A percentile compares a stretch with the other conserved stretches of the same genome.
phyloP scores from a whole-genome alignment of 1,140 invertebrate genomes.

The Drosophila takahashii region DNA sequence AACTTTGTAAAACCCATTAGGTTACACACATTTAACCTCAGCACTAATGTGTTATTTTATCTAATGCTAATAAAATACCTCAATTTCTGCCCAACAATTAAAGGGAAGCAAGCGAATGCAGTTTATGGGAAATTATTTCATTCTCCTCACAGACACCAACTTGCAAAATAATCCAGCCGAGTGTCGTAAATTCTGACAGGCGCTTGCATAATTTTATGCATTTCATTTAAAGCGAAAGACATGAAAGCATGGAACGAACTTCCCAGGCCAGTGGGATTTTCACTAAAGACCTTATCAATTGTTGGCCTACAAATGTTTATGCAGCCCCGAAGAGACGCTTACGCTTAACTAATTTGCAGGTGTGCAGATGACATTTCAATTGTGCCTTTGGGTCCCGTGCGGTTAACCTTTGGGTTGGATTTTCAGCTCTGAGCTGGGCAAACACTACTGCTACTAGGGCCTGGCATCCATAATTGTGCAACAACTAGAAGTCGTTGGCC shows the following conservation, averaged over 20 bases:
- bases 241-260: conserved; percentile 1
- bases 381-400: conserved; percentile 5
- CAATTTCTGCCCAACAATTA: conserved; percentile 1
- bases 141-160: not conserved
- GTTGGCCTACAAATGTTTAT: conserved; percentile 14
- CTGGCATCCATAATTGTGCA: conserved; percentile 55
- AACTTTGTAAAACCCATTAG: not conserved
- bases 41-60: not conserved
- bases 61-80: not conserved
- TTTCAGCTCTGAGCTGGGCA: not conserved
- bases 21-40: not conserved
- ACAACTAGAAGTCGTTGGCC: conserved; percentile 53
- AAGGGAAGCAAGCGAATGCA: conserved; percentile 4
- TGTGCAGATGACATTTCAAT: conserved; percentile 50
- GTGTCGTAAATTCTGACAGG: conserved; percentile 43
- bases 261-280: not conserved
- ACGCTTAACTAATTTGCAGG: conserved; percentile 47
- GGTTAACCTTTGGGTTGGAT: conserved; percentile 7
- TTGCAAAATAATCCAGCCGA: conserved; percentile 8
- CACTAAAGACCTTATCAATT: conserved; percentile 30
- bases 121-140: conserved; percentile 22
- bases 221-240: conserved; percentile 38
- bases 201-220: conserved; percentile 48
- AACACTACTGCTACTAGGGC: not conserved
- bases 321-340: conserved; percentile 2